Conservation (phyloP, 2,113 vertebrate species). For the Istiophorus platypterus region DNA sequence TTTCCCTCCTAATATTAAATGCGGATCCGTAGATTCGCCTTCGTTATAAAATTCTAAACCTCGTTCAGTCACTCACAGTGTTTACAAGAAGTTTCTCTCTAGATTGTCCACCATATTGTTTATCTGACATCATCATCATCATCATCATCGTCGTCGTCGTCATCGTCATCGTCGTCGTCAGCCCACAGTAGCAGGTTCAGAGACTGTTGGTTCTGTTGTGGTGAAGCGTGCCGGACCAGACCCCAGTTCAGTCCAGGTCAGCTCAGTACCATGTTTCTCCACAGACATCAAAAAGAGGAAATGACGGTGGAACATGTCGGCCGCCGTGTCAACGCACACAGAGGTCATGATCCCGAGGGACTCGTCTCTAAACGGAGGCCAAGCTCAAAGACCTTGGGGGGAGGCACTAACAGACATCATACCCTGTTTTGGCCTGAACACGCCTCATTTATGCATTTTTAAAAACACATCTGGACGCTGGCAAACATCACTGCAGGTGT, state of each 20-base stretch:
- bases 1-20: not conserved
- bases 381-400: too few relatives aligned
- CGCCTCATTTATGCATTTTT: too few relatives aligned
- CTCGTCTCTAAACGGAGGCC: too few relatives aligned
- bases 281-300: not conserved
- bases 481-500: too few relatives aligned
- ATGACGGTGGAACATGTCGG: accelerated
- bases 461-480: too few relatives aligned
- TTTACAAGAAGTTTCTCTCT: slow-evolving; percentile 1
- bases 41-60: slow-evolving; percentile 28
- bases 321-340: too few relatives aligned
- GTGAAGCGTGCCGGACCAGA: not conserved
- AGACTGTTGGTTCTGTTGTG: not conserved
- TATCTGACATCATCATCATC: slow-evolving; percentile 28
- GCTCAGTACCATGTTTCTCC: not conserved
- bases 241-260: too few relatives aligned
- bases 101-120: slow-evolving; percentile 1
- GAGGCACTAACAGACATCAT: too few relatives aligned
- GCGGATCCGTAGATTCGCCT: not conserved
- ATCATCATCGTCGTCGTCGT: slow-evolving; percentile 26
- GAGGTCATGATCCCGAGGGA: too few relatives aligned
- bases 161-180: slow-evolving; percentile 8
- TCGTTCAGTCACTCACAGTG: slow-evolving; percentile 53
- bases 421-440: too few relatives aligned
- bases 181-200: not conserved